Percentiles rank a stretch among this genome's conserved stretches.
These are phyloP conservation scores for Baronia brevicornis DNA, from an alignment of 2,888 invertebrate species.

Conservation along the genomic window DNA sequence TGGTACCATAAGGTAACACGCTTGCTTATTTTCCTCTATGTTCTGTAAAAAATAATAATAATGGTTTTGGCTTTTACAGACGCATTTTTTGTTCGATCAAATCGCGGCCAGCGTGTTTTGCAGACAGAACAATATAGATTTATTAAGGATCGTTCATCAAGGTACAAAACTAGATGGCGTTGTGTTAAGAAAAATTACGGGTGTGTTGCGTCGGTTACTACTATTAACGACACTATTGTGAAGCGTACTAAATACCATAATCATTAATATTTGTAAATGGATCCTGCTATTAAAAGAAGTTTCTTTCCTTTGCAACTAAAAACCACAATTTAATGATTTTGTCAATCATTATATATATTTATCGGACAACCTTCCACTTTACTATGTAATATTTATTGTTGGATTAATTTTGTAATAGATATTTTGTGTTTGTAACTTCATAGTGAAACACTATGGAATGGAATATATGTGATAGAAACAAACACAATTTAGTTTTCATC, in stretches of 20 bases:
- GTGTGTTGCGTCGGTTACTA: slow-evolving; percentile 27
- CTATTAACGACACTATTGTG: slow-evolving; percentile 22
- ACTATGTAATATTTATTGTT: no score
- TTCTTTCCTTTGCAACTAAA: not conserved
- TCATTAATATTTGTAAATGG: slow-evolving; percentile 20
- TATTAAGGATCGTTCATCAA: slow-evolving; percentile 20
- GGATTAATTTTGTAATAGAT: no score
- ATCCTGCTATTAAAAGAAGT: slow-evolving; percentile 1
- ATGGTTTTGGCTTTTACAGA: slow-evolving; percentile 14
- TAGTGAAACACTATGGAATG: no score
- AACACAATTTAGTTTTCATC: no score
- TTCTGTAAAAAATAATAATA: slow-evolving; percentile 7
- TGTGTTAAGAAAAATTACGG: slow-evolving; percentile 26
- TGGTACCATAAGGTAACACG: no score
- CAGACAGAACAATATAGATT: slow-evolving; percentile 18
- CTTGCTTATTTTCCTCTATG: slow-evolving; percentile 1
- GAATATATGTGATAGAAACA: no score
- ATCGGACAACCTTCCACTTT: no score
- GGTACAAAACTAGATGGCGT: slow-evolving; percentile 32
- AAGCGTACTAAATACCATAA: slow-evolving; percentile 21
- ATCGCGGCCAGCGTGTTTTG: slow-evolving; percentile 22
- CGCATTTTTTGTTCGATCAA: slow-evolving; percentile 18
- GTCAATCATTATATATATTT: no score
- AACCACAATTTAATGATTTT: not conserved
- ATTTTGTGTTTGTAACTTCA: no score